A percentile compares a stretch with the other conserved stretches of the same genome.
Evolutionary conservation across 1,140 invertebrate genomes (phyloP).

Genomic region (Formica exsecta): DNA sequence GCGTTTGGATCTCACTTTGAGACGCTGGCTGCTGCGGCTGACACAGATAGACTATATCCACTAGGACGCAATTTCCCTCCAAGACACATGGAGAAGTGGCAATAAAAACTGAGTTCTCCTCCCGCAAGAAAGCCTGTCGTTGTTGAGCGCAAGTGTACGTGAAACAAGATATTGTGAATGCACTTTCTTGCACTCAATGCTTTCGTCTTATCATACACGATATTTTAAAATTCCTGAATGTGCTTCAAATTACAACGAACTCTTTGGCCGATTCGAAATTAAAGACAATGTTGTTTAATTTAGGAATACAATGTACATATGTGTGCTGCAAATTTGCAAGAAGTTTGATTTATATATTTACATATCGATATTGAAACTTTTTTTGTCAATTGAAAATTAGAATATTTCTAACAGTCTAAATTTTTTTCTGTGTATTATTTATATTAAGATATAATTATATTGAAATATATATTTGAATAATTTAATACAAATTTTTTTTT

Average conservation of each 20-base stretch:
- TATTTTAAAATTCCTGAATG: neutral
- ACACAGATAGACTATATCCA: conserved; percentile 47
- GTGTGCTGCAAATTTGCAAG: no score
- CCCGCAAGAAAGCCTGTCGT: neutral
- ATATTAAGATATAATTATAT: no score
- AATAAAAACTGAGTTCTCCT: conserved; percentile 39
- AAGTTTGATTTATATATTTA: no score
- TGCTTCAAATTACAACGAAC: neutral
- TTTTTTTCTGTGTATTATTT: no score
- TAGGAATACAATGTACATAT: neutral
- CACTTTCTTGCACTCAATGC: conserved; percentile 17
- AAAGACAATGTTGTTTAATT: neutral
- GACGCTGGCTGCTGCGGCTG: conserved; percentile 24
- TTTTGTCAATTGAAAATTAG: no score
- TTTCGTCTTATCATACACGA: neutral
- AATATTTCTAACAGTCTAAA: neutral
- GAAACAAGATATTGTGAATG: conserved; percentile 25
- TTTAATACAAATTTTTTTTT: neutral
- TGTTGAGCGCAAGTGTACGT: neutral
- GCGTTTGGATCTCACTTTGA: conserved; percentile 55
- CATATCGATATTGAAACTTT: neutral
- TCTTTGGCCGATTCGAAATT: neutral
- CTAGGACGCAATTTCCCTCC: conserved; percentile 39
- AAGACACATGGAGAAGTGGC: conserved; percentile 21
- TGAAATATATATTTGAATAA: neutral